A percentile compares a stretch with the other conserved stretches of the same genome.
Evolutionary conservation across 2,797 vertebrate species (phyloP).

Genomic region (Carapus acus): DNA sequence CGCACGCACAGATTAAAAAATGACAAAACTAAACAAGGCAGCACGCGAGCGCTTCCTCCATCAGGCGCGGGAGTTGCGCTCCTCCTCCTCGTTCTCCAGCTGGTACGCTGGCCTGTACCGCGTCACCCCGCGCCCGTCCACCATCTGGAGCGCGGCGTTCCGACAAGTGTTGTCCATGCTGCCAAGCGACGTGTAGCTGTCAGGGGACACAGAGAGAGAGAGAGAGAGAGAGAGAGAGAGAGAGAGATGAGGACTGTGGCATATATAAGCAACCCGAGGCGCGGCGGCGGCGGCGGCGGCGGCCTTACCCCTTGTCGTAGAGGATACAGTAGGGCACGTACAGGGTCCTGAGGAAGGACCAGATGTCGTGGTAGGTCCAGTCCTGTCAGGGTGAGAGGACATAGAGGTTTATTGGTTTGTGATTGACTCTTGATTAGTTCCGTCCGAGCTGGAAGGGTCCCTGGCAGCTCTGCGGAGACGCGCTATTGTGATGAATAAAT

Average conservation of each 20-base stretch:
- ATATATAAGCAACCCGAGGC: too few species aligned
- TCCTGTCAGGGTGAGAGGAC: slow-evolving; percentile 69
- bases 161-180: slow-evolving; percentile 83
- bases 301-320: slow-evolving; percentile 91
- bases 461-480: slow-evolving; percentile 3
- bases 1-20: neutral
- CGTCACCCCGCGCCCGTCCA: slow-evolving; percentile 70
- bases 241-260: neutral
- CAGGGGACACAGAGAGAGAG: slow-evolving; percentile 5
- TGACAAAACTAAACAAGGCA: slow-evolving; percentile 14
- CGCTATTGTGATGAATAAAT: slow-evolving; percentile 8
- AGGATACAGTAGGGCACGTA: slow-evolving; percentile 92
- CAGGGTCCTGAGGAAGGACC: slow-evolving; percentile 86
- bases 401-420: slow-evolving; percentile 5
- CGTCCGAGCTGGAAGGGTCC: slow-evolving; percentile 1
- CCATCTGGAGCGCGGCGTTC: slow-evolving; percentile 76
- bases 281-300: neutral
- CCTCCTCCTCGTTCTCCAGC: slow-evolving; percentile 87
- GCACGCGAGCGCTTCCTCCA: too few species aligned
- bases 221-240: neutral
- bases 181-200: slow-evolving; percentile 91
- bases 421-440: slow-evolving; percentile 7
- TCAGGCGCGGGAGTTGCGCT: slow-evolving; percentile 80
- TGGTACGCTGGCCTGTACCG: slow-evolving; percentile 81
- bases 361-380: slow-evolving; percentile 95